Evolutionary conservation across 2,888 invertebrate species (phyloP), one percentile per base, ranked within the genome.

Genomic region (Liodrosophila aerea): DNA sequence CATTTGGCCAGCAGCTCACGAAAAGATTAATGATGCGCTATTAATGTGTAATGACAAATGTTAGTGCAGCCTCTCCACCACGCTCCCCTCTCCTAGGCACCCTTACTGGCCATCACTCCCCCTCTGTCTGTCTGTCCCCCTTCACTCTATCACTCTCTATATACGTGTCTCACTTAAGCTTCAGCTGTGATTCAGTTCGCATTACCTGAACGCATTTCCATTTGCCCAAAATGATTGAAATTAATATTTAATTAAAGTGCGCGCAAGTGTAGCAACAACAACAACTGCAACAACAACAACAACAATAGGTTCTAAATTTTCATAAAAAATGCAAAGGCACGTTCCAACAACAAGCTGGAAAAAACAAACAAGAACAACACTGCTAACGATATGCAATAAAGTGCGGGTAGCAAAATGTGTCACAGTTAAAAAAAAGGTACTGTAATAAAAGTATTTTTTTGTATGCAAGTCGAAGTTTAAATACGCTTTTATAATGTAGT

Each of bases 1-100:
- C 74, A 78, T 68, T 73, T 62, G 59, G 64, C 72, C 58, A 68
- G 47, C 69, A 64, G 66, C 69, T 64, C 76, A 76, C 76, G 64
- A 70, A 85, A 86, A 88, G 88, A 88, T 87, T 88, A 87, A 88
- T 88, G 87, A 76, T 73, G 72, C 76, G 86, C 87, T 87, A 87
- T 87, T 88, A 88, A 88, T 86, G 87, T 83, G 72, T 88, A 87
- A 88, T 87, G 88, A 87, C 86, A 84, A 88, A 88, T 87, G 82
- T 81, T 84, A 81, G 84, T 82, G 70, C 67, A 66, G 61, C 29
- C 4, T 1, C 22, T 8, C 15, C n/a, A n/a, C n/a, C n/a, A n/a
- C n/a, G n/a, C n/a, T n/a, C n/a, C n/a, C n/a, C n/a, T n/a, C n/a
- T n/a, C n/a, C n/a, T n/a, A n/a, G n/a, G n/a, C n/a, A n/a, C n/a